Percentiles rank a stretch among this genome's conserved stretches.
phyloP scores from a whole-genome alignment of 2,888 invertebrate genomes.

The Geotrupes spiniger region DNA sequence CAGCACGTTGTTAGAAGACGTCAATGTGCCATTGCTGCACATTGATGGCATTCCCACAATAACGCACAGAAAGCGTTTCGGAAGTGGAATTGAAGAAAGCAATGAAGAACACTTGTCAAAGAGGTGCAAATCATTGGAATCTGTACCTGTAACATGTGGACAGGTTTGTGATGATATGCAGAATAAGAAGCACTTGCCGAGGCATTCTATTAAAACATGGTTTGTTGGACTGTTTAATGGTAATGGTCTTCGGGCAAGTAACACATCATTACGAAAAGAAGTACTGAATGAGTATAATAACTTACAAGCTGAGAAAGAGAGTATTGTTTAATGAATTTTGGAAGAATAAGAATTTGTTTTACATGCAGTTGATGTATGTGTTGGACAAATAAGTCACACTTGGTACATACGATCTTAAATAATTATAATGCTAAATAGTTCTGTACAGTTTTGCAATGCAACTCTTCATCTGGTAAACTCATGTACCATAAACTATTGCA shows the following conservation, averaged over 20 bases:
- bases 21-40: slow-evolving; percentile 49
- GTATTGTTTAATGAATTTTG: slow-evolving; percentile 52
- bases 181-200: slow-evolving; percentile 59
- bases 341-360: slow-evolving; percentile 4
- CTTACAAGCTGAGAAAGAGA: slow-evolving; percentile 58
- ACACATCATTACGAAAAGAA: slow-evolving; percentile 56
- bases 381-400: too few relatives aligned
- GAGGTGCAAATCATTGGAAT: slow-evolving; percentile 78
- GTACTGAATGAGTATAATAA: slow-evolving; percentile 52
- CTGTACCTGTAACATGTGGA: slow-evolving; percentile 52
- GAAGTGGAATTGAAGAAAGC: slow-evolving; percentile 42
- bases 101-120: slow-evolving; percentile 53
- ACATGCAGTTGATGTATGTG: slow-evolving; percentile 13
- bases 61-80: slow-evolving; percentile 40
- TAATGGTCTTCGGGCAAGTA: slow-evolving; percentile 66
- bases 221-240: slow-evolving; percentile 73
- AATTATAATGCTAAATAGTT: too few relatives aligned
- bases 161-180: slow-evolving; percentile 45
- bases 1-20: slow-evolving; percentile 44
- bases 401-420: too few relatives aligned
- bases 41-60: slow-evolving; percentile 35
- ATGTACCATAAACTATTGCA: too few relatives aligned
- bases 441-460: too few relatives aligned
- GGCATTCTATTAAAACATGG: slow-evolving; percentile 70
- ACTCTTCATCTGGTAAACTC: too few relatives aligned